Conservation (phyloP, 2,113 vertebrate species). For the Trichomycterus rosablanca region DNA sequence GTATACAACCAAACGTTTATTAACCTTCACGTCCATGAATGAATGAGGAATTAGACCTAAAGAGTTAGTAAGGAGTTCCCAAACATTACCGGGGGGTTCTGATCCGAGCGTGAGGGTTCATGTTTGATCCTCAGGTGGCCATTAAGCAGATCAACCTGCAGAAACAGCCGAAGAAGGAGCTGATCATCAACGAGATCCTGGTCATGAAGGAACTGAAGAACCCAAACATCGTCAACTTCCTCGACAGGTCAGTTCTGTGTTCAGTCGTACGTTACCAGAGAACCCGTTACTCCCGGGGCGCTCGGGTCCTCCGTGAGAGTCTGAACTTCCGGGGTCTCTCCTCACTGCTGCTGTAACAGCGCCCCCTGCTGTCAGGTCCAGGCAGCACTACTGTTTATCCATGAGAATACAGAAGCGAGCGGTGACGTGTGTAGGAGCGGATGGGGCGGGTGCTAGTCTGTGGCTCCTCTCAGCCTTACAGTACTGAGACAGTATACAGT, state of each 20-base stretch:
- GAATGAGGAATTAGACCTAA: no score
- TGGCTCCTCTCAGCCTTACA: no score
- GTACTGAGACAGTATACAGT: no score
- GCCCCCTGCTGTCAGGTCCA: no score
- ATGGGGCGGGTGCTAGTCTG: no score
- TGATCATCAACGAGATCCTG: constrained; percentile 97
- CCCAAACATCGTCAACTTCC: constrained; percentile 95
- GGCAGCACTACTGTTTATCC: no score
- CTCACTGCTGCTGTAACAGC: not conserved
- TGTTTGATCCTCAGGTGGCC: constrained; percentile 77
- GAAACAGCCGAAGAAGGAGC: constrained; percentile 97
- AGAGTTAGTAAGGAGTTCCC: not conserved
- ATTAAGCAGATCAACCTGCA: constrained; percentile 98
- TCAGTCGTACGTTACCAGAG: not conserved
- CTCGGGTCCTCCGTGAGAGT: not conserved
- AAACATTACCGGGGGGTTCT: not conserved
- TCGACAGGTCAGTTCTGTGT: constrained; percentile 81
- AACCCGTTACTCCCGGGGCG: not conserved
- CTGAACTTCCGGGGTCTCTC: not conserved
- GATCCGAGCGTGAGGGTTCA: no score
- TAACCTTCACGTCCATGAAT: constrained; percentile 8
- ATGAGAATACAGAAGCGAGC: no score
- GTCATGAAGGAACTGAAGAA: constrained; percentile 98
- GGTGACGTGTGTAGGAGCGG: no score
- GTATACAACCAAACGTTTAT: not conserved